Evolutionary conservation across 2,113 vertebrate species (phyloP).

Genomic region (Mustela lutreola): DNA sequence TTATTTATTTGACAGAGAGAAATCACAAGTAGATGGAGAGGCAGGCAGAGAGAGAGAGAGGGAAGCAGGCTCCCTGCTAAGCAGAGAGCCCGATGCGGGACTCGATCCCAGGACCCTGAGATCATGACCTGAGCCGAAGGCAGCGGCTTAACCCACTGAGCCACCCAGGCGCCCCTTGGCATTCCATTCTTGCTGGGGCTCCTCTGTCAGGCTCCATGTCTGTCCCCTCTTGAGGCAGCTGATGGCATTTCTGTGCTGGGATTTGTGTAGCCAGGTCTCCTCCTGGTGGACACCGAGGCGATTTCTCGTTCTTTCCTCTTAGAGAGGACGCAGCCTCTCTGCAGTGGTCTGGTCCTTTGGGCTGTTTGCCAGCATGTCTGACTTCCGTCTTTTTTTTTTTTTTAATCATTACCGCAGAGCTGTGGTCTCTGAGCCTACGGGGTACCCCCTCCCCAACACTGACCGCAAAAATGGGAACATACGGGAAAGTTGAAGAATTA

Average conservation of each 20-base stretch:
- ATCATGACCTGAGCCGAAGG: no score
- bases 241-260: neutral
- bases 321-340: rapidly evolving
- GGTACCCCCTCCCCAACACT: neutral
- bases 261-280: constrained; percentile 6
- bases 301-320: neutral
- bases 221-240: no score
- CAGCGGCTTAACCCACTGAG: no score
- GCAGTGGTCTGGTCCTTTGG: neutral
- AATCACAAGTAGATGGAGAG: no score
- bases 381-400: neutral
- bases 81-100: no score
- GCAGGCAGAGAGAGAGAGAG: no score
- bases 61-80: no score
- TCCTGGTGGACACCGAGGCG: neutral
- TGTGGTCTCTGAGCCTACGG: neutral
- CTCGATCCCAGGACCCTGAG: no score
- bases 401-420: neutral
- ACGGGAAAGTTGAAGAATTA: neutral
- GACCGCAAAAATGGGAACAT: neutral
- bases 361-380: neutral
- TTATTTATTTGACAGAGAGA: no score
- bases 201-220: neutral
- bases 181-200: rapidly evolving
- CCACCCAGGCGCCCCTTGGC: no score